Evolutionary conservation across 2,888 invertebrate genomes (phyloP).

Genomic region (Leptinotarsa peninsularis): DNA sequence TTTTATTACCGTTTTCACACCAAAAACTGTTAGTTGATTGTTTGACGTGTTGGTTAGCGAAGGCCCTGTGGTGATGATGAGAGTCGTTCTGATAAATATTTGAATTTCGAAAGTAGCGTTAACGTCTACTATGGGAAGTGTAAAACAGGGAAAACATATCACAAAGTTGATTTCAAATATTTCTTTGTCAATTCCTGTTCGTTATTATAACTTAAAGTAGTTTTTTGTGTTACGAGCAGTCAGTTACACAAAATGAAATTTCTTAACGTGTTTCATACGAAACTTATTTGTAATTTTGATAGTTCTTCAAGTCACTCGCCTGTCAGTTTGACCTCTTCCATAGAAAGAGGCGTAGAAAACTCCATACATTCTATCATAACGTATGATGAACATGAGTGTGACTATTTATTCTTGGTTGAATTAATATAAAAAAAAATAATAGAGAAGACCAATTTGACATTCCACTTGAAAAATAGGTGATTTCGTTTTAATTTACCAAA

Average conservation of each 20-base stretch:
- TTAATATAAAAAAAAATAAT: too few species aligned
- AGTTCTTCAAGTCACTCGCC: too few species aligned
- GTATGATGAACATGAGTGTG: too few species aligned
- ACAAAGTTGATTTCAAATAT: slow-evolving; percentile 1
- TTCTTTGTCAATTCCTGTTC: not conserved
- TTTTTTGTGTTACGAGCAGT: too few species aligned
- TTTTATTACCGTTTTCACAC: slow-evolving; percentile 52
- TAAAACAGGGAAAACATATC: not conserved
- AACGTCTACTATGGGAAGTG: slow-evolving; percentile 22
- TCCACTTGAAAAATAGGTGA: not conserved
- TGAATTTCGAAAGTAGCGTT: slow-evolving; percentile 34
- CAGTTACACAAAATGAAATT: too few species aligned
- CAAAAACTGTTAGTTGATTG: slow-evolving; percentile 48
- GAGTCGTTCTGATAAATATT: slow-evolving; percentile 34
- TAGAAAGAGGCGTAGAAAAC: too few species aligned
- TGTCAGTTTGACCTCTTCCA: too few species aligned
- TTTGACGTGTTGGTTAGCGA: slow-evolving; percentile 45
- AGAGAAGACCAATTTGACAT: not conserved
- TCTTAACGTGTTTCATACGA: too few species aligned
- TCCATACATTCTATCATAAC: too few species aligned
- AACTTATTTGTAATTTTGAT: too few species aligned
- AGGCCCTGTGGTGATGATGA: slow-evolving; percentile 30
- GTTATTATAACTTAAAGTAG: too few species aligned
- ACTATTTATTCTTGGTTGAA: too few species aligned
- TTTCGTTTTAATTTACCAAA: not conserved